Percentiles rank a stretch among this genome's conserved stretches.
Evolutionary conservation across 23 tunicate species (phyloP).

Genomic region (Clavelina lepadiformis): DNA sequence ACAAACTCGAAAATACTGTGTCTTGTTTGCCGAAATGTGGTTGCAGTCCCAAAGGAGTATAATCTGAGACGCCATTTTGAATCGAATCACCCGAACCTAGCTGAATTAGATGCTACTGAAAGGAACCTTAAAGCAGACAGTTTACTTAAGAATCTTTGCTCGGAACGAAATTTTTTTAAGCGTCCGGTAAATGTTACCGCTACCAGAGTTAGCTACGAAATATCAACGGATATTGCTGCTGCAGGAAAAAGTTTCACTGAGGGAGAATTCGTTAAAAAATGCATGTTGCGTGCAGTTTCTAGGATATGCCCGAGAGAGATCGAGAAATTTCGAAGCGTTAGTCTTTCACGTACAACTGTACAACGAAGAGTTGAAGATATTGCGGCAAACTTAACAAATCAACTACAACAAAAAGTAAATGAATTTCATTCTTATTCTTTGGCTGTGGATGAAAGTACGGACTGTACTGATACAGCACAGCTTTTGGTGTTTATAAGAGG

Average conservation of each 20-base stretch:
- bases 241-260: constrained; percentile 24
- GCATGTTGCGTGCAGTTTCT: constrained; percentile 17
- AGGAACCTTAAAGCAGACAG: constrained; percentile 4
- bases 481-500: constrained; percentile 48
- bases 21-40: constrained; percentile 7
- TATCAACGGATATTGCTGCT: constrained; percentile 19
- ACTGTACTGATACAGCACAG: constrained; percentile 31
- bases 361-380: constrained; percentile 34
- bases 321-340: constrained; percentile 12
- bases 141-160: constrained; percentile 3
- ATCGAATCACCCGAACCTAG: constrained; percentile 14
- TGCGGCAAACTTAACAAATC: constrained; percentile 17
- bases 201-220: constrained; percentile 13
- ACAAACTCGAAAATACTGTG: constrained; percentile 23
- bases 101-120: constrained; percentile 13
- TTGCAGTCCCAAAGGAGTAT: constrained; percentile 12
- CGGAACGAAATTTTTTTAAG: constrained; percentile 9
- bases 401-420: constrained; percentile 1
- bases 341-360: constrained; percentile 39
- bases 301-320: constrained; percentile 14
- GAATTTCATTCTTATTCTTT: constrained; percentile 23
- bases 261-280: constrained; percentile 34
- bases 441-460: constrained; percentile 39
- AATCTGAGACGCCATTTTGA: constrained; percentile 22
- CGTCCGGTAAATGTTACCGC: not conserved